Base-by-base conservation (phyloP, 2,113 vertebrate species). In the Corvus cornix region DNA sequence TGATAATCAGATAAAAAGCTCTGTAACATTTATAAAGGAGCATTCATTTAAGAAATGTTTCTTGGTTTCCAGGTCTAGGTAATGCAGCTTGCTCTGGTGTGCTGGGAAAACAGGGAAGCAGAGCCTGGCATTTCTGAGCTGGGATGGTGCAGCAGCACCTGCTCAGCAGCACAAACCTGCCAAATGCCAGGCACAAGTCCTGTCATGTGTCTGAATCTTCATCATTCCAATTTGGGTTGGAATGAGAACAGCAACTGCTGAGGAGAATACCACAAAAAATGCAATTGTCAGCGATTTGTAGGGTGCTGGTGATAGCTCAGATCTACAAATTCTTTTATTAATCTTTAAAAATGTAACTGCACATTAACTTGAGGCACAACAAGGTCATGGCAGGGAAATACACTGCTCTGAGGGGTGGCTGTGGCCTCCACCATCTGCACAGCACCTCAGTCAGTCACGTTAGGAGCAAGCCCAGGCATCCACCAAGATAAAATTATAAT, bases 101-200 rank as follows among this genome's bases (percentile, higher is more conserved):
- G 26, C 22, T 11, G 43, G 14, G 63, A 11, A n/a, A 53, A 1
- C 21, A 24, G 66, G 27, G 18, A 18, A 44, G 20, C 41, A 56
- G 58, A 55, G 66, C 28, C 31, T 79, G 75, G 70, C 48, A 64
- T 13, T 52, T 4, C 66, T 8, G 2, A 20, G 74, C 55, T 82
- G 56, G 27, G 52, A 35, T 28, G 23, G 69, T 44, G 78, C 17
- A 35, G 69, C 62, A 89, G 84, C 92, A 95, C 77, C 92, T 91
- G 81, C 90, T 89, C 55, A 33, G 60, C 24, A 56, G 39, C 62
- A 56, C 52, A 70, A 33, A 52, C 22, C 60, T 72, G 94, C 90
- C 94, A 94, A 90, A 76, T 9, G 9, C 56, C 33, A 11, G 21
- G 33, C 6, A 58, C 33, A 16, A 24, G 22, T n/a, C 56, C 6